These are phyloP conservation scores for Capromys pilorides DNA, from an alignment of 2,797 vertebrate species.

Conservation along the genomic window DNA sequence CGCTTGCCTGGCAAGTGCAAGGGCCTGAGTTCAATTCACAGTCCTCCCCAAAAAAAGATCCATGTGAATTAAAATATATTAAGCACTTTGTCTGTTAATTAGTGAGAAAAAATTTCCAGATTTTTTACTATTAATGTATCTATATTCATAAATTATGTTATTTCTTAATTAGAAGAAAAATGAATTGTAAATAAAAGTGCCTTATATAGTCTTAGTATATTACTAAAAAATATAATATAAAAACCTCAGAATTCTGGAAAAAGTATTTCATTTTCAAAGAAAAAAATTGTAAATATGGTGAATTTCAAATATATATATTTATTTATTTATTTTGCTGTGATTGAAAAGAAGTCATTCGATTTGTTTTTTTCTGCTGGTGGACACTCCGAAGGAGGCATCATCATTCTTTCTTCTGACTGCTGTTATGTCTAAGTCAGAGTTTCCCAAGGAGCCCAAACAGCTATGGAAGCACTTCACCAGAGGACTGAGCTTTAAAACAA, in stretches of 20 bases:
- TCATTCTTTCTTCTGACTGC: no score
- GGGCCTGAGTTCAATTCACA: no score
- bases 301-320: neutral
- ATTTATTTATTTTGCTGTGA: neutral
- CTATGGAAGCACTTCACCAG: no score
- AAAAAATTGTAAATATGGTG: neutral
- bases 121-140: neutral
- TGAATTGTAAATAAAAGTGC: neutral
- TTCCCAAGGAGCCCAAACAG: no score
- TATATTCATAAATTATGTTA: neutral
- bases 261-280: neutral
- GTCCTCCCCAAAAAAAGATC: conserved; percentile 23
- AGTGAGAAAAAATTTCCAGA: neutral
- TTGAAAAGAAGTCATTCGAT: conserved; percentile 53
- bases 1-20: no score
- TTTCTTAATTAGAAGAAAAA: conserved; percentile 5
- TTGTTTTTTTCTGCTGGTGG: neutral
- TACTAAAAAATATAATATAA: no score
- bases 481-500: no score
- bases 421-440: no score
- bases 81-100: neutral
- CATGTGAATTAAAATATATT: neutral
- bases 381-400: no score
- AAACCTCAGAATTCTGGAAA: neutral
- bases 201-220: no score